Evolutionary conservation across 2,797 vertebrate species (phyloP), one percentile per base, ranked within the genome.

Genomic region (Sparidentex hasta): DNA sequence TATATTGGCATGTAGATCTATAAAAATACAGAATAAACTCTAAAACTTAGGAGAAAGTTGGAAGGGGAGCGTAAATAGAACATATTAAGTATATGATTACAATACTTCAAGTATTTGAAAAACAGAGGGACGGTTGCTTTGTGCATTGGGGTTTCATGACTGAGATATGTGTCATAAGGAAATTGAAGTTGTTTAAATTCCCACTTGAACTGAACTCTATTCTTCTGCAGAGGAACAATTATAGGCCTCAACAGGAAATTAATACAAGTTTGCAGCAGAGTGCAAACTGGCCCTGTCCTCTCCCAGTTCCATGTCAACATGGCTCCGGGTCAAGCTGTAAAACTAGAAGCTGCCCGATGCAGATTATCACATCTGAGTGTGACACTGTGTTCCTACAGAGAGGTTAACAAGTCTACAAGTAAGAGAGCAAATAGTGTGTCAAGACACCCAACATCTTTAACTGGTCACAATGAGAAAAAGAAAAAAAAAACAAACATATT

Each of bases 301-400:
- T 58, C 61, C 43, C 65, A 47, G 61, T 9, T 75, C 57, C 48
- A 62, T 29, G 74, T 69, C 77, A 74, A 66, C 65, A 69, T 78
- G 74, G 76, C 48, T 71, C 71, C 13, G 55, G 43, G 52, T 85
- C 74, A 87, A 85, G 72, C 21, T 74, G 62, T 66, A 77, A 85
- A 78, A 66, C 57, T 76, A 78, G 78, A 85, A 62, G 61, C 62
- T 38, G 70, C 72, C 56, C 82, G 79, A 27, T 58, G 41, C 68
- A 84, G 64, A 81, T 80, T 25, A 83, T 66, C 54, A 78, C 75
- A 80, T 74, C 0, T 51, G 62, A 86, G 55, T 52, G 63, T 51
- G 43, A 77, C 65, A 71, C 20, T 17, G 47, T 63, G 4, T 55
- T 71, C 71, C 64, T 16, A 46, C 23, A 41, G 50, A 21, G 61